A percentile compares a stretch with the other conserved stretches of the same genome.
phyloP scores from a whole-genome alignment of 2,113 vertebrate genomes.

The Nestor notabilis region DNA sequence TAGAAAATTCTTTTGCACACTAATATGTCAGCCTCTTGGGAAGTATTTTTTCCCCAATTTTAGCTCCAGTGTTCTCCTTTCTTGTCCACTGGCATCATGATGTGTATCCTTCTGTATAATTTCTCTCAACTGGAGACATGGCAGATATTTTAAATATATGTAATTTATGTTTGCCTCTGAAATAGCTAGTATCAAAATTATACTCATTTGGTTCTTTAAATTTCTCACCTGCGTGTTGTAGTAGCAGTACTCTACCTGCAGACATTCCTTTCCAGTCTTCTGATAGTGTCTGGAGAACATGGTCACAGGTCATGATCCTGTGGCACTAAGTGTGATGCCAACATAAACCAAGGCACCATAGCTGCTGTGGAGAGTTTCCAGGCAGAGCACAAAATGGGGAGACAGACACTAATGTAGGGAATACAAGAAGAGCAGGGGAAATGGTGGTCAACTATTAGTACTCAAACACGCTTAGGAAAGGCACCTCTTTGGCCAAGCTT shows the following conservation, averaged over 20 bases:
- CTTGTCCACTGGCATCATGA: neutral
- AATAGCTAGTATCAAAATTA: neutral
- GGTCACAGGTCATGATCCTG: neutral
- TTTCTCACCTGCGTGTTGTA: rapidly evolving
- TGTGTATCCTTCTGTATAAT: neutral
- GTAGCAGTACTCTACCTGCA: neutral
- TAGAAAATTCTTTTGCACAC: neutral
- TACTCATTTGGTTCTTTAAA: neutral
- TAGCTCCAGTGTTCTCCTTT: neutral
- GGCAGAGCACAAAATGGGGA: neutral
- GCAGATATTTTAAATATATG: neutral
- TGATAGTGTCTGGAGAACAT: rapidly evolving
- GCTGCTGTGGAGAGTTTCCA: neutral
- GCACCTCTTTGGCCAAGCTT: rapidly evolving
- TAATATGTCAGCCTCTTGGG: neutral
- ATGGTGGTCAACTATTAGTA: neutral
- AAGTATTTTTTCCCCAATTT: neutral
- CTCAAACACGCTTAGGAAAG: neutral
- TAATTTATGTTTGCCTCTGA: neutral
- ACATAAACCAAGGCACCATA: neutral
- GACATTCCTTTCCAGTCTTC: neutral
- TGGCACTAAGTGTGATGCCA: rapidly evolving
- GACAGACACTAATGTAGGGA: neutral
- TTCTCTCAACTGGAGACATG: neutral
- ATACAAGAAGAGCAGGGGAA: neutral